Conservation (phyloP, 2,888 invertebrate genomes). For the Tachina fera region DNA sequence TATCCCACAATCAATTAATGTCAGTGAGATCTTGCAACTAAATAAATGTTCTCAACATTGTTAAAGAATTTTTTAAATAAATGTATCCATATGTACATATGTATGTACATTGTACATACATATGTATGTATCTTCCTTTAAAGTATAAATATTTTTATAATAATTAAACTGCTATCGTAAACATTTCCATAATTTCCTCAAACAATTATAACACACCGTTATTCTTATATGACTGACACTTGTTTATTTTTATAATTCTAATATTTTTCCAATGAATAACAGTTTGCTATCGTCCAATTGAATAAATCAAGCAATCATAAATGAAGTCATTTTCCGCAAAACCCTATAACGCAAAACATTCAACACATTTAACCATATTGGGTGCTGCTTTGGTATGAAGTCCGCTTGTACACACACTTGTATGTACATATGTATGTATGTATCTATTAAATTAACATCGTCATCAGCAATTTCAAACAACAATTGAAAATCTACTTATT, state of each 20-base stretch:
- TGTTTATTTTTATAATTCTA: constrained; percentile 26
- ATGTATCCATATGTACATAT: too few species aligned
- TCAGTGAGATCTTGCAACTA: too few species aligned
- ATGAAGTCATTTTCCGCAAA: constrained; percentile 66
- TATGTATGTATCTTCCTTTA: neutral
- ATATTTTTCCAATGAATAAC: constrained; percentile 56
- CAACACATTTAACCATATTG: constrained; percentile 64
- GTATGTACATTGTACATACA: too few species aligned
- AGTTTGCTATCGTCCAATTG: neutral
- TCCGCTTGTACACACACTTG: constrained; percentile 8
- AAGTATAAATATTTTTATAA: neutral
- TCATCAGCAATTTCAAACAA: constrained; percentile 21
- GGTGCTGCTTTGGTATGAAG: constrained; percentile 10
- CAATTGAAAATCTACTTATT: constrained; percentile 25
- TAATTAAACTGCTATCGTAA: neutral
- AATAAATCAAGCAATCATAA: constrained; percentile 23
- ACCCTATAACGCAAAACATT: constrained; percentile 56
- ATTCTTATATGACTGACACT: constrained; percentile 12
- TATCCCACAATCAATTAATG: too few species aligned
- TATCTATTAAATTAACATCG: constrained; percentile 4
- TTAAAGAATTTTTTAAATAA: too few species aligned
- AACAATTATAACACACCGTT: constrained; percentile 47
- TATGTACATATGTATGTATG: neutral
- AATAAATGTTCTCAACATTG: too few species aligned
- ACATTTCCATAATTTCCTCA: constrained; percentile 37